Percentiles rank a stretch among this genome's conserved stretches.
These are phyloP conservation scores for Oscheius sp. DNA, from an alignment of 2,888 invertebrate species.

Conservation along the genomic window DNA sequence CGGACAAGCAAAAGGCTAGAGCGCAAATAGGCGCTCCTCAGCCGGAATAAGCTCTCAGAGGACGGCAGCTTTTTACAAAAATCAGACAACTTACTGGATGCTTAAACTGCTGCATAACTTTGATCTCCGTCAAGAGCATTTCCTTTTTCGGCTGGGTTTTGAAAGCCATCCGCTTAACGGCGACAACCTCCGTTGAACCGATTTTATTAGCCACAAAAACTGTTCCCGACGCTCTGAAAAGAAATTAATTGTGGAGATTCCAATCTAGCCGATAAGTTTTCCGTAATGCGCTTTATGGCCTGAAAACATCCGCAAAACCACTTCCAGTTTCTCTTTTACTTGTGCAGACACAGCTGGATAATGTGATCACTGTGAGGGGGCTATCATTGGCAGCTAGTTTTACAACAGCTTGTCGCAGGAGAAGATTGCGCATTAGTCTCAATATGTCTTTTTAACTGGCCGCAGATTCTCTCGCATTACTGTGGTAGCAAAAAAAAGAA, in stretches of 20 bases:
- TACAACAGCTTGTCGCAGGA: background rate
- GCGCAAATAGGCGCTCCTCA: background rate
- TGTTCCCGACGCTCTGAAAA: conserved; percentile 67
- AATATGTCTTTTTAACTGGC: too few species aligned
- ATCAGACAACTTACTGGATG: conserved; percentile 76
- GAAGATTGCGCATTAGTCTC: background rate
- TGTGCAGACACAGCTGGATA: background rate
- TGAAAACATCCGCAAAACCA: too few species aligned
- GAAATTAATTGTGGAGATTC: background rate
- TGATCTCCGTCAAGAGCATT: conserved; percentile 90
- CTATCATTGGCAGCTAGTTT: background rate
- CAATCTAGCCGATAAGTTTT: background rate
- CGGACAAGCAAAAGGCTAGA: background rate
- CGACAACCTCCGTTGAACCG: conserved; percentile 77
- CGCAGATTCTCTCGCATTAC: background rate
- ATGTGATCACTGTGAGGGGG: background rate
- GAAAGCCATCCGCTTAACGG: conserved; percentile 94
- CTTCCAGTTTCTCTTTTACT: too few species aligned
- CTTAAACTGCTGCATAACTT: conserved; percentile 85
- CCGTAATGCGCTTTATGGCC: background rate
- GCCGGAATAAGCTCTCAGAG: background rate
- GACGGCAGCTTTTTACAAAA: background rate
- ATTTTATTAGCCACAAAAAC: conserved; percentile 62
- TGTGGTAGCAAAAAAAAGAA: background rate
- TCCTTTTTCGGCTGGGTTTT: conserved; percentile 94